These are phyloP conservation scores for Anguilla rostrata DNA, from an alignment of 2,113 vertebrate genomes.

Conservation along the genomic window DNA sequence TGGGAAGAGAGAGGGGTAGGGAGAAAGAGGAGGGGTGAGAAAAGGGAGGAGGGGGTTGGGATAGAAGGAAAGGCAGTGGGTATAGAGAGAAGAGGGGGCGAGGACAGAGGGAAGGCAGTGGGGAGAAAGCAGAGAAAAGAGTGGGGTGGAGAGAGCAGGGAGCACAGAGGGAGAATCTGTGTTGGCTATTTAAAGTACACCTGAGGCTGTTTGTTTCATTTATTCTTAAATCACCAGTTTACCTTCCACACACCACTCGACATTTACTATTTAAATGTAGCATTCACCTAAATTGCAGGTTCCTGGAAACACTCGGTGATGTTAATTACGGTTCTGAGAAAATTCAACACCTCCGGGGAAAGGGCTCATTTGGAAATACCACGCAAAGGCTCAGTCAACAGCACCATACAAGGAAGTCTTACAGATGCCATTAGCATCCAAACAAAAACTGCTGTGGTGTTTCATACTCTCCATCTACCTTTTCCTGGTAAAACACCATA, in stretches of 20 bases:
- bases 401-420: no score
- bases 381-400: background rate
- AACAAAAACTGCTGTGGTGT: background rate
- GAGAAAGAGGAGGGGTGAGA: background rate
- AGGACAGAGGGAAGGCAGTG: background rate
- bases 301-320: background rate
- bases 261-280: background rate
- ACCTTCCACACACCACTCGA: background rate
- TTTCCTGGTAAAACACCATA: background rate
- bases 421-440: background rate
- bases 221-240: background rate
- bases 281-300: background rate
- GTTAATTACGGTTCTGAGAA: background rate
- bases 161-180: background rate
- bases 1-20: no score
- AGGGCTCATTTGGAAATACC: background rate
- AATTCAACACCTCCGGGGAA: background rate
- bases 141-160: background rate
- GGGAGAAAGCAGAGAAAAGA: background rate
- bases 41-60: background rate
- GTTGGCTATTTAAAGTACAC: background rate
- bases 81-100: background rate
- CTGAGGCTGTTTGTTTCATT: background rate
- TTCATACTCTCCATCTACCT: background rate
- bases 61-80: constrained; percentile 19